A percentile compares a stretch with the other conserved stretches of the same genome.
Conservation (phyloP, 1,140 invertebrate species). For the Phocides pigmalion region DNA sequence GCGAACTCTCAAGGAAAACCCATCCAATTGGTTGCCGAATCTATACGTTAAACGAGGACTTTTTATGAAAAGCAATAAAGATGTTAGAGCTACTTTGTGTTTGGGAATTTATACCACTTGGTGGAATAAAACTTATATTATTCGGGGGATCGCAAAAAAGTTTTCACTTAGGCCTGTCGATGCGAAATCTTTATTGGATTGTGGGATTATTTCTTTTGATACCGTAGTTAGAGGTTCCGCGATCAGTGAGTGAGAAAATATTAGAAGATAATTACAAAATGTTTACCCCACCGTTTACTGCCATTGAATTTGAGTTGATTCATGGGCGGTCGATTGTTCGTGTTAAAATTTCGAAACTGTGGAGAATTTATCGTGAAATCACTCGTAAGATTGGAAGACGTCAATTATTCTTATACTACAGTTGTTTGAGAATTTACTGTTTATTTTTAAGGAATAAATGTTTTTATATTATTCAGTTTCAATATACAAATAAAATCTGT, state of each 20-base stretch:
- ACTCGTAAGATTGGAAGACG: not conserved
- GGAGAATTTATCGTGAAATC: not conserved
- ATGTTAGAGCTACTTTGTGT: constrained; percentile 81
- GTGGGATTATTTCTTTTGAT: constrained; percentile 71
- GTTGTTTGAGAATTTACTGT: not conserved
- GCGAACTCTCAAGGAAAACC: constrained; percentile 48
- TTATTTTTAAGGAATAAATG: not conserved
- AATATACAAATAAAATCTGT: no score
- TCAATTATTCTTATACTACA: not conserved
- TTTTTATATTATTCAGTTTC: no score
- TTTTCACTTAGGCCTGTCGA: constrained; percentile 79
- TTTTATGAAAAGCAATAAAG: constrained; percentile 83
- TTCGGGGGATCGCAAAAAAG: constrained; percentile 76
- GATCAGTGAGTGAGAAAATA: constrained; percentile 56
- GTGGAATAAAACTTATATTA: constrained; percentile 82
- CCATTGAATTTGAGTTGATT: constrained; percentile 1
- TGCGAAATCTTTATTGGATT: constrained; percentile 79
- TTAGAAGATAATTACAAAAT: constrained; percentile 57
- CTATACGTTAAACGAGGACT: constrained; percentile 68
- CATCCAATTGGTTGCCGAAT: constrained; percentile 57
- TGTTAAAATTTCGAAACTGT: not conserved
- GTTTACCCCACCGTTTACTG: constrained; percentile 10
- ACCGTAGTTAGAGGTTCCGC: constrained; percentile 47
- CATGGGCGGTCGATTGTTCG: not conserved
- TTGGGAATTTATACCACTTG: constrained; percentile 80